phyloP scores from a whole-genome alignment of 1,140 invertebrate genomes.

The Drosophila miranda region DNA sequence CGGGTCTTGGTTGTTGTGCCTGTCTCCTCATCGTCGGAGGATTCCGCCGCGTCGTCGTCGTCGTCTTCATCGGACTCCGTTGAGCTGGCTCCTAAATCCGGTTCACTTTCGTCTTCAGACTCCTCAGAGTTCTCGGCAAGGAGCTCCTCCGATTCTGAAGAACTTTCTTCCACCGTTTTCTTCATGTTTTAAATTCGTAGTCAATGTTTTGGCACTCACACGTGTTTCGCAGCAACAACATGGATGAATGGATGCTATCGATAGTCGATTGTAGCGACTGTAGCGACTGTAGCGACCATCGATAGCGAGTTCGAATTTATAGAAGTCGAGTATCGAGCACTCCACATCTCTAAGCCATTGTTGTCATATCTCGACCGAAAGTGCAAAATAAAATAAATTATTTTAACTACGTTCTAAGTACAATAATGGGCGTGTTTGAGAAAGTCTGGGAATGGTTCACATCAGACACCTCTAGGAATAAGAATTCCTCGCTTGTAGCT shows the following conservation, averaged over 20 bases:
- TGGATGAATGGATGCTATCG: neutral
- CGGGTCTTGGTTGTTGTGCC: constrained; percentile 1
- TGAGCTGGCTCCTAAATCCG: constrained; percentile 59
- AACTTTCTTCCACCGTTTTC: no score
- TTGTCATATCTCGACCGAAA: constrained; percentile 17
- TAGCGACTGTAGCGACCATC: neutral
- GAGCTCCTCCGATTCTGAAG: constrained; percentile 1
- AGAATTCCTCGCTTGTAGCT: constrained; percentile 90
- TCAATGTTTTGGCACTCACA: no score
- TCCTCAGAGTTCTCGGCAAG: constrained; percentile 18
- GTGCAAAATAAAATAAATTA: constrained; percentile 10
- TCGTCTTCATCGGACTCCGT: constrained; percentile 68
- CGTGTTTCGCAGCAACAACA: constrained; percentile 7
- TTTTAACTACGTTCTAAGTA: constrained; percentile 30
- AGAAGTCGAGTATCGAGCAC: neutral
- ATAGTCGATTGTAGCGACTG: no score
- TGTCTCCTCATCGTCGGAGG: neutral
- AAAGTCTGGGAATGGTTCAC: constrained; percentile 65
- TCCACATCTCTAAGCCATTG: constrained; percentile 14
- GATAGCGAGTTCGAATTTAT: neutral
- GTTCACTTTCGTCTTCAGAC: constrained; percentile 36
- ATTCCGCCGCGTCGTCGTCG: constrained; percentile 34
- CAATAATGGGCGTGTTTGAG: constrained; percentile 61
- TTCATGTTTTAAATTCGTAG: no score
- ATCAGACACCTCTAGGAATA: constrained; percentile 89